Base-by-base conservation (phyloP, 2,888 invertebrate genomes). In the Ichneumoninae sp. region DNA sequence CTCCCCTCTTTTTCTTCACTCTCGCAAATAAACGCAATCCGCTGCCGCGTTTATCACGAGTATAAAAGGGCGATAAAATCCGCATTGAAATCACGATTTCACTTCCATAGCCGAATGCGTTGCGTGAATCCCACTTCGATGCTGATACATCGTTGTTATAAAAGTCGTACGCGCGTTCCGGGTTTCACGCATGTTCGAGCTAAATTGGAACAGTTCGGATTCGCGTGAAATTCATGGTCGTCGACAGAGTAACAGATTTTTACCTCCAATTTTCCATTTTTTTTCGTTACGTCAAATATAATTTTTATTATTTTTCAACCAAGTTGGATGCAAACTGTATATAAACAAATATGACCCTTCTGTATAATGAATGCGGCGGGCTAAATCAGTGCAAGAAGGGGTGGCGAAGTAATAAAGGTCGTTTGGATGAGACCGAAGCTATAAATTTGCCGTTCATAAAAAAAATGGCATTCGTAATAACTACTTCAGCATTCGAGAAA, bases 41-140 rank as follows among this genome's bases (percentile, higher is more conserved):
- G 33, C 33, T 70, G 22, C 70, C 7, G 63, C 10, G 63, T 33
- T 60, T 40, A 63, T 63, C n/a, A 65, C 33, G 65, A 65, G 65
- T n/a, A 47, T 75, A 33, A 65, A 75, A 63, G 52, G 19, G 6
- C 50, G 65, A 75, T 65, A 75, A 75, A 75, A 75, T 75, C 50
- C 33, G 26, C 26, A 47, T 75, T 44, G 65, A 50, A 75, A 30
- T 65, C 65, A 57, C 63, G 63, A 36, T 33, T 65, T 40, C 50
- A 19, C 33, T 50, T 70, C 52, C 19, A 33, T 36, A 70, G 70
- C 19, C 33, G 52, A 47, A 47, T 8, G 36, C 33, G 10, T 52
- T 33, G 30, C 70, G 19, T 70, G 33, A 3, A 70, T 33, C 50
- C 33, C 22, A 8, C 33, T 10, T 22, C 19, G 4, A 36, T 70